Conservation (phyloP, 2,888 invertebrate species). For the Strigamia transsilvanica region DNA sequence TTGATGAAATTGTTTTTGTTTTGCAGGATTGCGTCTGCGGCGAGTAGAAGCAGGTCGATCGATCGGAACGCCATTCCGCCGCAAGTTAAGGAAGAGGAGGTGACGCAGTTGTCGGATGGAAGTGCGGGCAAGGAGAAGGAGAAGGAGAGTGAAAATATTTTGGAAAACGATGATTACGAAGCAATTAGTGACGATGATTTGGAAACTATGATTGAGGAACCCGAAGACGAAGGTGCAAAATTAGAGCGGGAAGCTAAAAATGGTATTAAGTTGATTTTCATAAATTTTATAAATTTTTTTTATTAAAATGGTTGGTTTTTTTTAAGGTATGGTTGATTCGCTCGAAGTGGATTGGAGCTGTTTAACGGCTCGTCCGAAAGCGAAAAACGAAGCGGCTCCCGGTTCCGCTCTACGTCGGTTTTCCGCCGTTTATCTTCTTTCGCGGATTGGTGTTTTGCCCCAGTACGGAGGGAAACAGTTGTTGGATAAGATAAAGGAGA, state of each 20-base stretch:
- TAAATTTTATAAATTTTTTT: background rate
- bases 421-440: constrained; percentile 80
- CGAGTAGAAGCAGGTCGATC: background rate
- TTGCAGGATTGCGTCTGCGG: background rate
- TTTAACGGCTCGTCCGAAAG: constrained; percentile 66
- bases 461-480: constrained; percentile 77
- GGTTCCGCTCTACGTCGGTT: constrained; percentile 78
- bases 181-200: constrained; percentile 56
- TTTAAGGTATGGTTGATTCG: constrained; percentile 81
- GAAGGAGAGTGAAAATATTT: background rate
- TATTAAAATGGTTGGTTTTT: constrained; percentile 36
- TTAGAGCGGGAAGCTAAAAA: constrained; percentile 35
- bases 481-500: constrained; percentile 64
- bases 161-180: constrained; percentile 53
- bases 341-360: constrained; percentile 95
- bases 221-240: constrained; percentile 52
- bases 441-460: constrained; percentile 81
- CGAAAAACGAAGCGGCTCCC: constrained; percentile 61
- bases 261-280: background rate
- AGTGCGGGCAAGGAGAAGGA: background rate
- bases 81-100: background rate
- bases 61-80: too few relatives aligned
- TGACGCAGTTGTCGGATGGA: background rate
- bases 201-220: constrained; percentile 55
- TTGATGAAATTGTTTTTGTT: background rate